Evolutionary conservation across 2,888 invertebrate species (phyloP), one percentile per base, ranked within the genome.

Genomic region (Dioctria linearis): DNA sequence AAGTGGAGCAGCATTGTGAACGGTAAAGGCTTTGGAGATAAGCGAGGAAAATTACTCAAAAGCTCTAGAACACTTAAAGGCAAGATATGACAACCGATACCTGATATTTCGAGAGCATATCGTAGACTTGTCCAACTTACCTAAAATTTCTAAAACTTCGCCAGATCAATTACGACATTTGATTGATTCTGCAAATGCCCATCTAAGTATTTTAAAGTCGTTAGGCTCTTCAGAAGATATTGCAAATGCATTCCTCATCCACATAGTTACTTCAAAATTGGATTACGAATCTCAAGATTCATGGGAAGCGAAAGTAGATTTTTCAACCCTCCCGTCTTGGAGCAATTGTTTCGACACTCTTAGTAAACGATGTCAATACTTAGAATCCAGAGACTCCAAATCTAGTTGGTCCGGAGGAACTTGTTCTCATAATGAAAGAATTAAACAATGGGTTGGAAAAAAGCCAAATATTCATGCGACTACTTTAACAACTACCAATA

Each of bases 31-130:
- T 25, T 61, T 3, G 4, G 61, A 61, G 25, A 61, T 61, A 3
- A 61, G 61, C 8, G 61, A 61, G 13, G 61, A 13, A 61, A 61
- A 61, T 61, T 61, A 61, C 25, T 4, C 61, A 37, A 61, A 61
- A 25, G 61, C 25, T 4, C 8, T 61, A 13, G 25, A 61, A 0
- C 61, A 61, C 4, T 25, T 61, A 5, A 61, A 61, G 61, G n/a
- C 37, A 4, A 57, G 61, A 37, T 25, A 61, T 37, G 61, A 61
- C 8, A 61, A 61, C 8, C n/a, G 25, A 61, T 61, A 61, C 8
- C 61, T 61, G 8, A 37, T 37, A 3, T 61, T 61, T 61, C 61
- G 5, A 8, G 61, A 61, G 8, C 61, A 61, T 37, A 61, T 61
- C 25, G 8, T 25, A 4, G 3, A 3, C 37, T 61, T 61, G 25